Percentiles rank a stretch among this genome's conserved stretches.
Conservation (phyloP, 2,888 invertebrate genomes). For the Flexamia atlantica region DNA sequence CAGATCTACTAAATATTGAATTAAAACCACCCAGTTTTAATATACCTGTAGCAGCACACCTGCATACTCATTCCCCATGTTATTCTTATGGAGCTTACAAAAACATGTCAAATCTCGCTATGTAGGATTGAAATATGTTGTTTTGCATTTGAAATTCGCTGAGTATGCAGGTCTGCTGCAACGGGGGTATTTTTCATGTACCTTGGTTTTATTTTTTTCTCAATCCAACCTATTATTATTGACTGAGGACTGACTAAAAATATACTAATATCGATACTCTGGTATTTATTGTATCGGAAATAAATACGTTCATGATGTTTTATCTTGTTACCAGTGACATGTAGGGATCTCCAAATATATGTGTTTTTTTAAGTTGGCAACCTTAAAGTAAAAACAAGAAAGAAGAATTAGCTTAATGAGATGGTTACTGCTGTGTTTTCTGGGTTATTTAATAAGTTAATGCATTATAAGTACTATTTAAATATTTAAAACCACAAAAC, state of each 20-base stretch:
- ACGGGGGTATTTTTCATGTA: neutral
- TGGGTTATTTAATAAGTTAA: neutral
- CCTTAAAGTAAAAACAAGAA: neutral
- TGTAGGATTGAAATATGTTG: too few species aligned
- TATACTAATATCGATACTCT: neutral
- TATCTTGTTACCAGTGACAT: neutral
- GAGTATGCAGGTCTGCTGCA: too few species aligned
- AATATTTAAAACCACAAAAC: neutral
- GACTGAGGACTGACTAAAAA: neutral
- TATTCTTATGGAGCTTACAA: too few species aligned
- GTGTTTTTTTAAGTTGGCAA: neutral
- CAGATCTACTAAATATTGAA: too few species aligned
- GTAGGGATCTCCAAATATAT: neutral
- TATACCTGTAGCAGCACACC: too few species aligned
- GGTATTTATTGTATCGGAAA: neutral
- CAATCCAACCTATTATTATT: neutral
- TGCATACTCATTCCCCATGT: too few species aligned
- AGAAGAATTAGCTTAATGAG: neutral
- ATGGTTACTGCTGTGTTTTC: neutral
- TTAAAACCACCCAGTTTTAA: too few species aligned
- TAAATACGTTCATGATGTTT: neutral
- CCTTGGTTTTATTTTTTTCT: slow-evolving; percentile 1
- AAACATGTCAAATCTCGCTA: too few species aligned
- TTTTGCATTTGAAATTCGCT: too few species aligned
- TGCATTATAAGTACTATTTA: too few species aligned